These are phyloP conservation scores for Hymenopus coronatus DNA, from an alignment of 2,888 invertebrate genomes.

Conservation along the genomic window DNA sequence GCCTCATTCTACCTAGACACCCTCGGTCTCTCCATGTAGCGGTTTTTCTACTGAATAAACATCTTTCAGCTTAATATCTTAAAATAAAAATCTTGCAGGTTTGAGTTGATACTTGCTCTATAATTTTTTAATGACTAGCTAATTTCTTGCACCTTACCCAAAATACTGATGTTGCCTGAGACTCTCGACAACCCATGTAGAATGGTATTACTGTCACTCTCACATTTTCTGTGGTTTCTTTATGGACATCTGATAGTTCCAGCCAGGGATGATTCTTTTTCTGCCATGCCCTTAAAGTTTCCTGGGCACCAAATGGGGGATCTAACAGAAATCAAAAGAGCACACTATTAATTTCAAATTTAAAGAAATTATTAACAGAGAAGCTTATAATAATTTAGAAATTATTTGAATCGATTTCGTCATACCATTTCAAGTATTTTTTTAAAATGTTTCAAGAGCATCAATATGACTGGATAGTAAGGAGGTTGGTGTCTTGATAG, in stretches of 20 bases:
- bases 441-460: no score
- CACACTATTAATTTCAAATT: no score
- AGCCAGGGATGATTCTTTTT: conserved; percentile 97
- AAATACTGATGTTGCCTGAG: conserved; percentile 87
- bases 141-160: conserved; percentile 62
- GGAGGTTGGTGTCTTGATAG: no score
- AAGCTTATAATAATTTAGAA: no score
- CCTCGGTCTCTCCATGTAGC: no score
- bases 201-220: conserved; percentile 98
- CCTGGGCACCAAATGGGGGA: conserved; percentile 83
- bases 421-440: no score
- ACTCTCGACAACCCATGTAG: conserved; percentile 93
- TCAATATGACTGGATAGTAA: no score
- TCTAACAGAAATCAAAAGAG: conserved; percentile 49
- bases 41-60: no score
- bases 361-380: no score
- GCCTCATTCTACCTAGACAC: no score
- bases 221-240: conserved; percentile 94
- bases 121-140: not conserved
- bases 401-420: no score
- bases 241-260: conserved; percentile 93
- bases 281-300: conserved; percentile 92
- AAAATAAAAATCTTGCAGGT: not conserved
- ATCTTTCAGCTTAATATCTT: no score
- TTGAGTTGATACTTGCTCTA: not conserved